Evolutionary conservation across 2,797 vertebrate genomes (phyloP), one percentile per base, ranked within the genome.

Genomic region (Danio jaintianensis): DNA sequence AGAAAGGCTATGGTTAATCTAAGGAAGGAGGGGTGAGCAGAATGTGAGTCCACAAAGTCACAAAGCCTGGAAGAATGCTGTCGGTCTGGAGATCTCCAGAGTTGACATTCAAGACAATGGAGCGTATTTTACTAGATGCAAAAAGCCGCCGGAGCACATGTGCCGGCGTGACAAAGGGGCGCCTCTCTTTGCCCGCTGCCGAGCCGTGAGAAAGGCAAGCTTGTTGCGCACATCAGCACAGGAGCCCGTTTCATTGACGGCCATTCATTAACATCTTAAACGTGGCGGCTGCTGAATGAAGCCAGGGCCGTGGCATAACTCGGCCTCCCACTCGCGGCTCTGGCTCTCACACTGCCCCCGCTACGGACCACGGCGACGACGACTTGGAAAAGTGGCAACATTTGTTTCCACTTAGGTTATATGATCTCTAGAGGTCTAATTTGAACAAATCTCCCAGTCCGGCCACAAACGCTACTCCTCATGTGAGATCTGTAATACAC

Each of bases 211-310:
- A 98, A 97, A 94, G 95, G 93, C 89, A 88, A 90, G 90, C 93
- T 95, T 95, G 95, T 96, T 95, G 92, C 90, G 94, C 90, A 89
- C 93, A 92, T 92, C 88, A 89, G 92, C 86, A 91, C 91, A 88
- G 92, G 93, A 96, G 93, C 95, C 94, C 92, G 93, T 94, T 95
- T 94, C 96, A 96, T 94, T 95, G 94, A 96, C 91, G 90, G 90
- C 92, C 95, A 95, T 96, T 96, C 94, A 96, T 95, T 95, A 95
- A 93, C 95, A 95, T 93, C 93, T 92, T 94, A 93, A 96, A 96
- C 95, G 92, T 91, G 93, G 56, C 88, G 94, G 91, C 92, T 93
- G 87, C 87, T 97, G 94, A 97, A 97, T 96, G 94, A 95, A 95
- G 94, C 91, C 78, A 90, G 90, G 89, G 94, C 86, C 84, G 86